Evolutionary conservation across 35 echinoderm and acorn worm species (phyloP).

Genomic region (Eucidaris tribuloides): DNA sequence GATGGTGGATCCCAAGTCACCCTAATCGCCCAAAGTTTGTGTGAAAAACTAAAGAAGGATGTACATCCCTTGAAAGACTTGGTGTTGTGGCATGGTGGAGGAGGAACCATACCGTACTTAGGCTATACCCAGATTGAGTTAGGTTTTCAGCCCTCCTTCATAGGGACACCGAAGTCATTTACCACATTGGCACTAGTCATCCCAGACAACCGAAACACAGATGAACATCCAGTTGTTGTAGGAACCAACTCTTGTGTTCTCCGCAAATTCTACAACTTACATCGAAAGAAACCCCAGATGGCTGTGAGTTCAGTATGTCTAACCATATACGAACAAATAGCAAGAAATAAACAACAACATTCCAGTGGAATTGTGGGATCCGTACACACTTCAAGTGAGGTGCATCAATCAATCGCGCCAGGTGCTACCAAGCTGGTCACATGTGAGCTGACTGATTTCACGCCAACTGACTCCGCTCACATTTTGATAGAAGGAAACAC

Average conservation of each 20-base stretch:
- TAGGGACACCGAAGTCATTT: constrained; percentile 13
- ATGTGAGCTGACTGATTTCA: neutral
- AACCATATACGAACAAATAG: constrained; percentile 1
- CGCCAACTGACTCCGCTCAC: neutral
- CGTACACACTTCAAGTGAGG: neutral
- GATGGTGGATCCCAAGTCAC: constrained; percentile 81
- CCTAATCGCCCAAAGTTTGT: constrained; percentile 21
- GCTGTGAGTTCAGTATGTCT: constrained; percentile 10
- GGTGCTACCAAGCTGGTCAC: neutral
- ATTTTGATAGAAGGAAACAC: neutral
- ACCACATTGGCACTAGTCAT: constrained; percentile 34
- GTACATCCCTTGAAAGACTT: constrained; percentile 50
- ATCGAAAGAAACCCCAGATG: neutral
- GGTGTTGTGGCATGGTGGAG: constrained; percentile 66
- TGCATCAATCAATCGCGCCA: neutral
- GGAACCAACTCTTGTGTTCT: constrained; percentile 62
- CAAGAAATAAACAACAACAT: neutral
- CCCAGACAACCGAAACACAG: constrained; percentile 32
- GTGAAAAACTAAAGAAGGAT: constrained; percentile 10
- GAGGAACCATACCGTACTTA: constrained; percentile 51
- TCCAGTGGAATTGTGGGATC: neutral
- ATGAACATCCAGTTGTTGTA: constrained; percentile 3
- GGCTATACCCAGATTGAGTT: constrained; percentile 32
- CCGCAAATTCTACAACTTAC: neutral
- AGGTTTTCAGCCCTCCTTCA: constrained; percentile 11